Evolutionary conservation across 2,797 vertebrate genomes (phyloP).

Genomic region (Mareca strepera): DNA sequence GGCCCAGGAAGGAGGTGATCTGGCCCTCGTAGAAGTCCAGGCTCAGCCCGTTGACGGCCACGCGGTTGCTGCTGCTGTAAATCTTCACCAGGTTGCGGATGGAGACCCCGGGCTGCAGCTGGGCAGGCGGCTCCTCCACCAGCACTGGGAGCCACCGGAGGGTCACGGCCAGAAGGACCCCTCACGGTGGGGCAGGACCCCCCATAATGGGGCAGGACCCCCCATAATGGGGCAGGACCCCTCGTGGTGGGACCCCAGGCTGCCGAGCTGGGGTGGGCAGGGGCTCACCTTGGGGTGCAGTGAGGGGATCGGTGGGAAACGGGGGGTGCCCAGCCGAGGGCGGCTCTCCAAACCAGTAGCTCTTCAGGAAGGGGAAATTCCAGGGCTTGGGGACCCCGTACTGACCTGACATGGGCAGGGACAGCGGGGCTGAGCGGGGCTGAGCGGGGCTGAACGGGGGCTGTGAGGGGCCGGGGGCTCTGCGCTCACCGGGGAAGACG

Average conservation of each 20-base stretch:
- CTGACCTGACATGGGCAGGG: conserved; percentile 78
- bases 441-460: accelerated
- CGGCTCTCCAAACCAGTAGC: conserved; percentile 86
- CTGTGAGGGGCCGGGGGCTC: too few species aligned
- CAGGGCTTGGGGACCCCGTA: conserved; percentile 91
- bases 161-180: background rate
- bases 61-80: conserved; percentile 82
- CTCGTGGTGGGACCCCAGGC: accelerated
- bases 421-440: background rate
- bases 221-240: background rate
- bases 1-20: conserved; percentile 92
- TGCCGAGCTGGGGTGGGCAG: background rate
- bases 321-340: conserved; percentile 72
- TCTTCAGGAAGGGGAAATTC: conserved; percentile 89
- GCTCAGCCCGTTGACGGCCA: conserved; percentile 87
- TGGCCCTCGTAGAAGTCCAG: conserved; percentile 92
- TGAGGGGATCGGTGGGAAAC: conserved; percentile 64
- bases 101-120: conserved; percentile 82
- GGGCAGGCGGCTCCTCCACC: conserved; percentile 82
- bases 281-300: conserved; percentile 71
- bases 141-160: conserved; percentile 71
- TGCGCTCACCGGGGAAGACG: conserved; percentile 84
- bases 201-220: background rate
- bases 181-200: accelerated
- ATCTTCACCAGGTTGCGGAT: conserved; percentile 88